Evolutionary conservation across 2,113 vertebrate genomes (phyloP).

Genomic region (Tichodroma muraria): DNA sequence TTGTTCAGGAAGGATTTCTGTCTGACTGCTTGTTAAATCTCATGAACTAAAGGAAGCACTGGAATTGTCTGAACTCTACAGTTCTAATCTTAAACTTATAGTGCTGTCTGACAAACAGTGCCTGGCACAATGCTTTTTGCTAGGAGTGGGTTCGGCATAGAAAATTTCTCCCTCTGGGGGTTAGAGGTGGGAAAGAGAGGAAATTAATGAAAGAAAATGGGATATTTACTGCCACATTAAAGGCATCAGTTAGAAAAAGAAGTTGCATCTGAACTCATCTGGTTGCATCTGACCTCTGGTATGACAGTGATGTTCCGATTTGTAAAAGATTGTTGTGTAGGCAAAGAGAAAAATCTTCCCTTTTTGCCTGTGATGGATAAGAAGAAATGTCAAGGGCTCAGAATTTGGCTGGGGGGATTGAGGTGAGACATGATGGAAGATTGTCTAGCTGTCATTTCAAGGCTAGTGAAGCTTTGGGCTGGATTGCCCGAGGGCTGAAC

Average conservation of each 20-base stretch:
- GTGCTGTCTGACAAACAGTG: background rate
- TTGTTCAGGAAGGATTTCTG: background rate
- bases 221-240: background rate
- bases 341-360: background rate
- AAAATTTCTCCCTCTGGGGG: background rate
- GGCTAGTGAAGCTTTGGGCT: background rate
- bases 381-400: background rate
- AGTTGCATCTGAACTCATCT: background rate
- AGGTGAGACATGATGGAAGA: background rate
- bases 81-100: background rate
- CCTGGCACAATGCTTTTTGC: background rate
- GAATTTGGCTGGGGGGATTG: background rate
- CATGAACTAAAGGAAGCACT: background rate
- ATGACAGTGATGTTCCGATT: background rate
- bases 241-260: background rate
- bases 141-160: background rate
- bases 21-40: background rate
- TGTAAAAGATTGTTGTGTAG: background rate
- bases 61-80: background rate
- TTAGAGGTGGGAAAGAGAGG: background rate
- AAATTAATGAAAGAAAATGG: background rate
- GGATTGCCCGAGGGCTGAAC: background rate
- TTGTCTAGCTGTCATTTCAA: background rate
- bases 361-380: background rate
- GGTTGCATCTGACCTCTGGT: background rate